Evolutionary conservation across 1,140 invertebrate genomes (phyloP), one percentile per base, ranked within the genome.

Genomic region (Amyelois transitella): DNA sequence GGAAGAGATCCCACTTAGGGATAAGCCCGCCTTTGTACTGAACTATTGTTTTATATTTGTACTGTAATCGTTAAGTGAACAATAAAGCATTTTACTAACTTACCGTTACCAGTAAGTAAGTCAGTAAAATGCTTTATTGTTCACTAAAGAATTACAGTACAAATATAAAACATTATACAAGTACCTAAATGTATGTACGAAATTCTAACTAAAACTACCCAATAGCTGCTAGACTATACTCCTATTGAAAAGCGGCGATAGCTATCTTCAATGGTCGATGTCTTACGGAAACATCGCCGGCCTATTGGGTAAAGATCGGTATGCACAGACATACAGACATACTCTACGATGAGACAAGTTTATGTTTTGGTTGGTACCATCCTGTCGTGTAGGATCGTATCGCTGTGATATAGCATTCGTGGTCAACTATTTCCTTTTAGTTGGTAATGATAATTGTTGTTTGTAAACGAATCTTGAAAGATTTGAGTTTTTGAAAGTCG

Each of bases 211-310:
- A 48, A 50, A 58, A 48, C 21, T 32, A 61, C 66, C 43, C 19
- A 49, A 18, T 60, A 56, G 19, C 51, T 69, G 6, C 24, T 44
- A n/a, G 61, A 43, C 44, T 53, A 62, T 43, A 38, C 18, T 50
- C 50, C 58, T 62, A 68, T 68, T 58, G 55, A 68, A 52, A n/a
- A 51, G 64, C 62, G 64, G 67, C 56, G 69, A 70, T 70, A 60
- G 51, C 55, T 68, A 74, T 74, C 71, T 74, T 68, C 62, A 74
- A 74, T 70, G 60, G 71, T 25, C 64, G 63, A 66, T 74, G 71
- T 71, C 65, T 55, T 53, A 32, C 19, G 59, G 59, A 53, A 58
- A 65, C 62, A 62, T 67, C 62, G 55, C 64, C 60, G 63, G 55
- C 59, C 66, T 53, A 65, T 62, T 72, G 66, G 59, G 72, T 63